These are phyloP conservation scores for Cardiocondyla obscurior DNA, from an alignment of 1,140 invertebrate genomes.

Conservation along the genomic window DNA sequence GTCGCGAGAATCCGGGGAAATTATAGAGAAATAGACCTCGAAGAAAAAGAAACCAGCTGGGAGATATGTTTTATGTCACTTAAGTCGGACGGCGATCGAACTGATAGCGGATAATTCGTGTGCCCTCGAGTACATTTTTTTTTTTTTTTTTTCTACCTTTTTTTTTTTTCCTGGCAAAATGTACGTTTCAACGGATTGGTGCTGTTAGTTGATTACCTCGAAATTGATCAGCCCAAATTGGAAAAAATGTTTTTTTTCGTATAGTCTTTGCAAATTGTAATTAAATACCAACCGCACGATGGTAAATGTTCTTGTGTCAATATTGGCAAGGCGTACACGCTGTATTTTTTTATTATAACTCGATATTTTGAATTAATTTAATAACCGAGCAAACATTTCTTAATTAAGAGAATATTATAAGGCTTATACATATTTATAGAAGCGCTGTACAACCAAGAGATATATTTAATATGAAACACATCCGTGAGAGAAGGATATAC, in stretches of 20 bases:
- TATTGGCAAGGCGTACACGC: neutral
- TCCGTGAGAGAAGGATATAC: neutral
- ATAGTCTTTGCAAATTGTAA: neutral
- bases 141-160: neutral
- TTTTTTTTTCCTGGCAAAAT: neutral
- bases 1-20: slow-evolving; percentile 34
- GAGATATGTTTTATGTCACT: slow-evolving; percentile 44
- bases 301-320: neutral
- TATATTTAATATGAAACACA: neutral
- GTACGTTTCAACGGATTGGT: slow-evolving; percentile 10
- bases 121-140: slow-evolving; percentile 3
- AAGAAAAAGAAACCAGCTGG: slow-evolving; percentile 1
- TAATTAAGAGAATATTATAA: slow-evolving; percentile 21
- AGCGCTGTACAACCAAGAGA: neutral
- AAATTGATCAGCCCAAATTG: slow-evolving; percentile 8
- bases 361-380: slow-evolving; percentile 16
- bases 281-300: neutral
- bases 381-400: neutral
- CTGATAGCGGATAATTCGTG: slow-evolving; percentile 34
- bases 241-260: neutral
- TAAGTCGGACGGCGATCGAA: slow-evolving; percentile 48
- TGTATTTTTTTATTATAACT: neutral
- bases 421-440: neutral
- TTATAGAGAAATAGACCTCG: slow-evolving; percentile 12
- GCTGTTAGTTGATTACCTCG: slow-evolving; percentile 21